phyloP scores from a whole-genome alignment of 2,113 vertebrate species.

The Puma concolor region DNA sequence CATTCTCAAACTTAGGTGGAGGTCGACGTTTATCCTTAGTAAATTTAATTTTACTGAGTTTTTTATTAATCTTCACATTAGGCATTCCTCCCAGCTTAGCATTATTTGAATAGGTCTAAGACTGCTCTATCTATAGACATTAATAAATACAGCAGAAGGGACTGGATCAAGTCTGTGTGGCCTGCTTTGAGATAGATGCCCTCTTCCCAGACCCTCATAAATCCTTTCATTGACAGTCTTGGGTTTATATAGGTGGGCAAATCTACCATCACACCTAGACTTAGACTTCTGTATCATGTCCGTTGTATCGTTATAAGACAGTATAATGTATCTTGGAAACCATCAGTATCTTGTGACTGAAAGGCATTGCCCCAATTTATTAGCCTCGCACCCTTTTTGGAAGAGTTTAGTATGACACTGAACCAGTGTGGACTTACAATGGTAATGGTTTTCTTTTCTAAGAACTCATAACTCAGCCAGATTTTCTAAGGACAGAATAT shows the following conservation, averaged over 20 bases:
- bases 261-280: background rate
- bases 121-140: background rate
- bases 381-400: background rate
- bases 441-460: background rate
- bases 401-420: background rate
- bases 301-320: background rate
- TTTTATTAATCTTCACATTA: background rate
- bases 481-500: background rate
- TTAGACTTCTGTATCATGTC: background rate
- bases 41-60: background rate
- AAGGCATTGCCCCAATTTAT: background rate
- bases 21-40: background rate
- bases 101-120: background rate
- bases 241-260: background rate
- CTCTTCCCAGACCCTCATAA: background rate
- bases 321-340: background rate
- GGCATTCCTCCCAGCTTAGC: background rate
- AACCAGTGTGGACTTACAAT: background rate
- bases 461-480: background rate
- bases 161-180: background rate
- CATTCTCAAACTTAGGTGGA: background rate
- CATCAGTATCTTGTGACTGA: background rate
- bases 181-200: background rate
- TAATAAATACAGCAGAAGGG: background rate
- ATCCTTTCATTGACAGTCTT: background rate